A percentile compares a stretch with the other conserved stretches of the same genome.
Evolutionary conservation across 2,797 vertebrate species (phyloP).

Genomic region (Etheostoma nigrum): DNA sequence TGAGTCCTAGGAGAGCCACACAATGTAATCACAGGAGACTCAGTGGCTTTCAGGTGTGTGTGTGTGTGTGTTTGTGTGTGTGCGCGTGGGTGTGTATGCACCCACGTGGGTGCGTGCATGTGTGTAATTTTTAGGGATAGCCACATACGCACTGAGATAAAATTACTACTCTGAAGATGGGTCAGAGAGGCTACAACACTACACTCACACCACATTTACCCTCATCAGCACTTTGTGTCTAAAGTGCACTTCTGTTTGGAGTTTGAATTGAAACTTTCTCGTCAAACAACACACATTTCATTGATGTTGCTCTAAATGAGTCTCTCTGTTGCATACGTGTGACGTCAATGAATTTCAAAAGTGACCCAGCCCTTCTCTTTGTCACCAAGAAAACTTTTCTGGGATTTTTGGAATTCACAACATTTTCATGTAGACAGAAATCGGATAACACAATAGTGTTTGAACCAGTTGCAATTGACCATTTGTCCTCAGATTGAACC

Average conservation of each 20-base stretch:
- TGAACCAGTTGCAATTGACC: not conserved
- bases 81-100: not conserved
- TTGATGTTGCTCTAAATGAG: constrained; percentile 18
- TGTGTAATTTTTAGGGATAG: constrained; percentile 55
- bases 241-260: constrained; percentile 42
- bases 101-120: not conserved
- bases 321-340: not conserved
- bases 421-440: not conserved
- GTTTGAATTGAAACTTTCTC: constrained; percentile 30
- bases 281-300: constrained; percentile 20
- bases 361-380: constrained; percentile 8
- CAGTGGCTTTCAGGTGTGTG: constrained; percentile 35
- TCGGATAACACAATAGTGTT: not conserved
- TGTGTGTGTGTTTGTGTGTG: constrained; percentile 16
- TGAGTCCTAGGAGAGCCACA: constrained; percentile 51
- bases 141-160: constrained; percentile 57
- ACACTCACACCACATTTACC: constrained; percentile 24
- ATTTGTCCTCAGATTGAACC: too few relatives aligned
- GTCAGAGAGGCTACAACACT: constrained; percentile 20
- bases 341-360: constrained; percentile 5
- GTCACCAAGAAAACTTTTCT: not conserved
- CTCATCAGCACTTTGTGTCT: constrained; percentile 54
- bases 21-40: constrained; percentile 67
- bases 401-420: not conserved
- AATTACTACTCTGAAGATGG: constrained; percentile 48